Percentiles rank a stretch among this genome's conserved stretches.
These are phyloP conservation scores for Argyresthia goedartella DNA, from an alignment of 2,888 invertebrate species.

Conservation along the genomic window DNA sequence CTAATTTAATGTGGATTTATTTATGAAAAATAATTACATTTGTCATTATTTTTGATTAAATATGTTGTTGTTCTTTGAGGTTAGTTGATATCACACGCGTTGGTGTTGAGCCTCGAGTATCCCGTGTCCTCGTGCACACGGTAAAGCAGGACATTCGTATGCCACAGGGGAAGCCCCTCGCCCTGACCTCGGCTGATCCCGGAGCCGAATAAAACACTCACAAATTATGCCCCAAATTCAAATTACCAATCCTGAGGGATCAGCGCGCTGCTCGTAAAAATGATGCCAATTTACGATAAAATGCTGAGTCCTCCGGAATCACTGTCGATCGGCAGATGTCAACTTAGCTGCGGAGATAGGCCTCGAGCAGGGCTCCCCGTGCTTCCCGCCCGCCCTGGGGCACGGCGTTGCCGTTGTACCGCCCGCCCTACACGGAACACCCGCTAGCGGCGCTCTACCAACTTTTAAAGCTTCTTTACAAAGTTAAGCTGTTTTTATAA, in stretches of 20 bases:
- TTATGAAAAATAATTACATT: no score
- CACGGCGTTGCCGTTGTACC: not conserved
- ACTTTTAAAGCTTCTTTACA: no score
- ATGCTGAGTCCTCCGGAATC: constrained; percentile 26
- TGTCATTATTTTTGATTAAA: no score
- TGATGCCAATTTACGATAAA: constrained; percentile 39
- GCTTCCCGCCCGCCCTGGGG: not conserved
- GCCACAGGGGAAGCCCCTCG: not conserved
- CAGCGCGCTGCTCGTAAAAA: constrained; percentile 27
- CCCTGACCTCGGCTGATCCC: not conserved
- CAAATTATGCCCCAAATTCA: constrained; percentile 19
- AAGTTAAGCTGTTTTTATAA: no score
- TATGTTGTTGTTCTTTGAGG: no score
- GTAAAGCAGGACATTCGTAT: not conserved
- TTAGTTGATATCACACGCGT: no score
- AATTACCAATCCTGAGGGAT: constrained; percentile 14
- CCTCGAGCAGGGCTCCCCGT: constrained; percentile 4
- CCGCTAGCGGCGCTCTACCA: no score
- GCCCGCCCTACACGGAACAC: no score
- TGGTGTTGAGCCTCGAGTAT: no score
- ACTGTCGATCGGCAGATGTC: constrained; percentile 19
- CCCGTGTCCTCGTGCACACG: no score
- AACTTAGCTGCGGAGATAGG: constrained; percentile 15
- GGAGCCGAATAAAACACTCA: constrained; percentile 6
- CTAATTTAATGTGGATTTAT: no score